phyloP scores from a whole-genome alignment of 2,113 vertebrate species.

The Stigmatopora argus region DNA sequence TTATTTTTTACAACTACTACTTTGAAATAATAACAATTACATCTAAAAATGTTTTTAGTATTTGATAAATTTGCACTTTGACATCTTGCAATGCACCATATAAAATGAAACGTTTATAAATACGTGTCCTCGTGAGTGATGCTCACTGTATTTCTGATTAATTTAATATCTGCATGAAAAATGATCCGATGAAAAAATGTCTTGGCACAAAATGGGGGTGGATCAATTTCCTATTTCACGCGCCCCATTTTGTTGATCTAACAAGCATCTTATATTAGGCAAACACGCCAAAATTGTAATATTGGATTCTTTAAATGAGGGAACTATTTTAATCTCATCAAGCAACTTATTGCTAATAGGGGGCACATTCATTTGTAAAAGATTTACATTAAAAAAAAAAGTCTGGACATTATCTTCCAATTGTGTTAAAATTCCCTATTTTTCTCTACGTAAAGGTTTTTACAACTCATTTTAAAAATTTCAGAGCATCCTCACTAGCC shows the following conservation, averaged over 20 bases:
- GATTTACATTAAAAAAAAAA: background rate
- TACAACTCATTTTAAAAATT: no score
- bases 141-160: background rate
- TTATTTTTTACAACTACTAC: background rate
- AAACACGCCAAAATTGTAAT: background rate
- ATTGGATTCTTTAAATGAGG: background rate
- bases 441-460: no score
- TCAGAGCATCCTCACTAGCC: no score
- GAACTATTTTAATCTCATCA: background rate
- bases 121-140: background rate
- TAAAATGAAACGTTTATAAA: background rate
- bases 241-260: background rate
- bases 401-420: no score
- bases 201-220: background rate
- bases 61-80: background rate
- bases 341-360: background rate
- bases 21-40: background rate
- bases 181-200: background rate
- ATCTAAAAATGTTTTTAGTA: no score
- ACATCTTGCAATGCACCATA: background rate
- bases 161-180: background rate
- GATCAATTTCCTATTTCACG: background rate
- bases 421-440: background rate
- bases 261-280: background rate
- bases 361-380: background rate